Evolutionary conservation across 2,113 vertebrate genomes (phyloP).

Genomic region (Burhinus oedicnemus): DNA sequence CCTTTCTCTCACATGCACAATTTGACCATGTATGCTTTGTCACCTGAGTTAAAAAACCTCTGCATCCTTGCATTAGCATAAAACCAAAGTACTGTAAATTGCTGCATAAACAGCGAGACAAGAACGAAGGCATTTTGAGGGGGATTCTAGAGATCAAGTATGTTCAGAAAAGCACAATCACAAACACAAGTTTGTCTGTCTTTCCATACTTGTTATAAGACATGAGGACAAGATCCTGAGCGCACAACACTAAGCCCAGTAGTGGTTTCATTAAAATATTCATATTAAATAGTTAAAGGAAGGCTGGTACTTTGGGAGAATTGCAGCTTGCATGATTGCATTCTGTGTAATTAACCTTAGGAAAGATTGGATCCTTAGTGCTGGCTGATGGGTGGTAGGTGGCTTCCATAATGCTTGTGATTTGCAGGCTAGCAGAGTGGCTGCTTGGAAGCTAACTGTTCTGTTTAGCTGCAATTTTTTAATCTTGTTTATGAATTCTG

Average conservation of each 20-base stretch:
- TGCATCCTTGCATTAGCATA: neutral
- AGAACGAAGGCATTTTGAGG: neutral
- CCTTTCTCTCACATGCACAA: neutral
- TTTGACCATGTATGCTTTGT: neutral
- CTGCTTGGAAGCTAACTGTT: neutral
- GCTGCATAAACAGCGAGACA: neutral
- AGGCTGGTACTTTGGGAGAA: neutral
- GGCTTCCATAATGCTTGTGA: neutral
- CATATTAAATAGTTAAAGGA: neutral
- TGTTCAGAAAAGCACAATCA: neutral
- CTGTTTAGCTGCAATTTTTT: neutral
- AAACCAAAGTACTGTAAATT: neutral
- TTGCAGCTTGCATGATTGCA: neutral
- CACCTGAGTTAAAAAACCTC: neutral
- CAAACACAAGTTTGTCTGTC: neutral
- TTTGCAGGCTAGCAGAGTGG: neutral
- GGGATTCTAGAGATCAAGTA: neutral
- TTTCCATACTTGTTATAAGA: neutral
- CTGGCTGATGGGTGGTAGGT: neutral
- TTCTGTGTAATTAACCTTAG: neutral
- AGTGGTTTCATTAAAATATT: neutral
- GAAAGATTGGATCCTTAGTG: neutral
- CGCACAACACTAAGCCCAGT: accelerated
- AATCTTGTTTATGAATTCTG: neutral
- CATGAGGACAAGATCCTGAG: neutral